These are phyloP conservation scores for Pituophis catenifer DNA, from an alignment of 2,113 vertebrate species.

Conservation along the genomic window DNA sequence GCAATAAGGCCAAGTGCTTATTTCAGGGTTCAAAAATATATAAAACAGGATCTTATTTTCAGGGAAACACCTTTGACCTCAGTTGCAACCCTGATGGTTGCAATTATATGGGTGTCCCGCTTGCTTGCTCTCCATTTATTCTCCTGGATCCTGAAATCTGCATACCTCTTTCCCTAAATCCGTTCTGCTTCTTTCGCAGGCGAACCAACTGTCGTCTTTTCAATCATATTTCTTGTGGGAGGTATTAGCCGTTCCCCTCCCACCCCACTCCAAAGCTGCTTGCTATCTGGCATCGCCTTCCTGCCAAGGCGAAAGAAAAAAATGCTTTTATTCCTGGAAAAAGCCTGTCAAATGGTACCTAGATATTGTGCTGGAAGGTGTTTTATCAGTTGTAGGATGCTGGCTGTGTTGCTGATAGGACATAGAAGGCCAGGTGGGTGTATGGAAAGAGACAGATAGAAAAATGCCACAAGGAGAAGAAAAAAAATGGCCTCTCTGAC, in stretches of 20 bases:
- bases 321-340: rapidly evolving
- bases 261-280: not conserved
- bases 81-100: not conserved
- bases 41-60: too few relatives aligned
- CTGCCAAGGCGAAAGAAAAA: not conserved
- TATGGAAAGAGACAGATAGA: slow-evolving; percentile 4
- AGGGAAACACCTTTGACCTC: too few relatives aligned
- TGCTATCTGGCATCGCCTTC: not conserved
- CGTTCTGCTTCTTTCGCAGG: too few relatives aligned
- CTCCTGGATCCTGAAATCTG: not conserved
- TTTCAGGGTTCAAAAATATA: too few relatives aligned
- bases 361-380: not conserved
- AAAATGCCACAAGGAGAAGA: slow-evolving; percentile 31
- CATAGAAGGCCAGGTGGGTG: slow-evolving; percentile 14
- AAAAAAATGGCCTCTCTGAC: slow-evolving; percentile 29
- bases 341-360: rapidly evolving
- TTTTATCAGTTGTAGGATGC: not conserved
- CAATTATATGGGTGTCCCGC: not conserved
- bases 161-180: not conserved
- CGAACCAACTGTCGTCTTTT: not conserved
- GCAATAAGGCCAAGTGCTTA: too few relatives aligned
- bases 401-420: not conserved
- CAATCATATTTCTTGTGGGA: not conserved
- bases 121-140: not conserved
- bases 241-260: not conserved